phyloP scores from a whole-genome alignment of 2,113 vertebrate species.

The Antennarius striatus region DNA sequence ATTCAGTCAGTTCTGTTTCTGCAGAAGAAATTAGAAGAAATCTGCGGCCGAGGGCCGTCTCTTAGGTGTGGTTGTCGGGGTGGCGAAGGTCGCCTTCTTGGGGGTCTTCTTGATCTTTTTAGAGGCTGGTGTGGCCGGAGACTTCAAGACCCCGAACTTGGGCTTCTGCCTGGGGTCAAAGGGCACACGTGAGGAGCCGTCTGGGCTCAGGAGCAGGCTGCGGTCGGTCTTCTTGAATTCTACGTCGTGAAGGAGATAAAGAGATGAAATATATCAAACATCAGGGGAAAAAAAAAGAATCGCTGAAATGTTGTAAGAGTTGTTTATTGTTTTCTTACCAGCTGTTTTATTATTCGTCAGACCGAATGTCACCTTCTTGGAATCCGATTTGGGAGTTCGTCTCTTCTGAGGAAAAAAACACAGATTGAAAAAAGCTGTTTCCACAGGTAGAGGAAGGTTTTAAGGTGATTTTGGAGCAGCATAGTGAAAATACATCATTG shows the following conservation, averaged over 20 bases:
- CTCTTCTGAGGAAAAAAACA: conserved; percentile 45
- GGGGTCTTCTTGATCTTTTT: conserved; percentile 26
- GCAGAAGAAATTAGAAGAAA: conserved; percentile 66
- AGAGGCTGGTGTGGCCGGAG: conserved; percentile 34
- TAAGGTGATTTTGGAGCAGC: no score
- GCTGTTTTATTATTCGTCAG: conserved; percentile 70
- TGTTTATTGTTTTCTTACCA: conserved; percentile 33
- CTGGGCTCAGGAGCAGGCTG: conserved; percentile 89
- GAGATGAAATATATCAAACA: background rate
- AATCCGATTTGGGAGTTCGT: conserved; percentile 45
- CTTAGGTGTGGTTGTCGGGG: conserved; percentile 4
- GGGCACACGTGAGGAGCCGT: conserved; percentile 85
- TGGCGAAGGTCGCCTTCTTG: background rate
- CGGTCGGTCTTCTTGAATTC: conserved; percentile 92
- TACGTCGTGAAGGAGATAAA: conserved; percentile 50
- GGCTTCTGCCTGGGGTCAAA: conserved; percentile 93
- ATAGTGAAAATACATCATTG: no score
- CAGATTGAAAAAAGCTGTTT: background rate
- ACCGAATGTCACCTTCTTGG: conserved; percentile 76
- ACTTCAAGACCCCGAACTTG: conserved; percentile 88
- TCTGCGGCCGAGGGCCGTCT: conserved; percentile 54
- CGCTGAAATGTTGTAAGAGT: no score
- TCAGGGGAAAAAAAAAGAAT: no score
- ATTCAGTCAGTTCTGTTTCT: no score
- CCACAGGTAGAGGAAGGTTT: no score